phyloP scores from a whole-genome alignment of 2,888 invertebrate species.

The Yponomeuta sedellus region DNA sequence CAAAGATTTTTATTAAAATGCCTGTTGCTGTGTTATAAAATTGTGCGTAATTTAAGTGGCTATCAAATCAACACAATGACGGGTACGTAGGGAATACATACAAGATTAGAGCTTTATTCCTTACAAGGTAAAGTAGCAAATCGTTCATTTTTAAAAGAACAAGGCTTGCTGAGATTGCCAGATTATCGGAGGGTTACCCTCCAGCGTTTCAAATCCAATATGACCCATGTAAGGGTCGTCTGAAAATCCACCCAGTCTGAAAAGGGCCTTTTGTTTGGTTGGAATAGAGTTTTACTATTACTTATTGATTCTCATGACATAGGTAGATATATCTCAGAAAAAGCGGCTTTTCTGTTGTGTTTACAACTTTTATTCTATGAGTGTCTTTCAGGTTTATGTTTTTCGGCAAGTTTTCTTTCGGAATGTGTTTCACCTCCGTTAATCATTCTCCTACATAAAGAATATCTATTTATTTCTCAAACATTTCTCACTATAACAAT shows the following conservation, averaged over 20 bases:
- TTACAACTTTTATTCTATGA: no score
- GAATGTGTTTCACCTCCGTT: no score
- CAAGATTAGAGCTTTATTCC: background rate
- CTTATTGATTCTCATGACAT: background rate
- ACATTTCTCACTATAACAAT: no score
- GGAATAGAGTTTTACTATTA: background rate
- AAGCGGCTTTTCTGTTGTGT: no score
- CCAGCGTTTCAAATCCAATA: background rate
- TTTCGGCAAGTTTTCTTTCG: no score
- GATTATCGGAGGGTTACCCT: background rate
- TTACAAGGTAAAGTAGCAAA: background rate
- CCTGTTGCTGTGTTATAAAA: background rate
- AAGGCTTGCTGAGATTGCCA: background rate
- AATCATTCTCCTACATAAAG: no score
- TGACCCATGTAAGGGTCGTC: background rate
- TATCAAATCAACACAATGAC: background rate
- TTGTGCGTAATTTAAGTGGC: background rate
- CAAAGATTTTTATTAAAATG: background rate
- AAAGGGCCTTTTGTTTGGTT: background rate
- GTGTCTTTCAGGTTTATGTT: no score
- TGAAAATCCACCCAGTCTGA: background rate
- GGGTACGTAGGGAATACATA: background rate
- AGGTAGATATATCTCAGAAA: no score
- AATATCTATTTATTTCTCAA: no score
- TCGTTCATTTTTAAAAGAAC: background rate